Base-by-base conservation (phyloP, 2,797 vertebrate species). In the Orestias chungarensis region DNA sequence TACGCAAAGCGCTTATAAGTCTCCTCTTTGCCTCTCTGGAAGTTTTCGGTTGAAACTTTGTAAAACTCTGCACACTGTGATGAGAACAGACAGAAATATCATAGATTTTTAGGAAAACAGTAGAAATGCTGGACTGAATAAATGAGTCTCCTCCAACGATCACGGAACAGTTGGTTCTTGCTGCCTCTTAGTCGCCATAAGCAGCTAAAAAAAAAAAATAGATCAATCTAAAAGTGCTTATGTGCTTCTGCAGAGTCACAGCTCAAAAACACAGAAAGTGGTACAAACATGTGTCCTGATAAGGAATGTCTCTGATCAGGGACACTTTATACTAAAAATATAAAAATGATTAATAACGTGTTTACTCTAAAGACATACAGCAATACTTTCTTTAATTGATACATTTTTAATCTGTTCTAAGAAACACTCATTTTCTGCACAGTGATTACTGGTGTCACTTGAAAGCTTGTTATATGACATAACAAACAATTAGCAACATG, bases 11-110 rank as follows among this genome's bases (percentile, higher is more conserved):
- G 95, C 7, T 92, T 85, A 61, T 94, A 94, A 43, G 96, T 94
- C 49, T 96, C 96, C 66, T 95, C 94, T n/a, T 95, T 95, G 82
- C 96, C 96, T 87, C 96, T 96, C 82, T 95, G 93, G 91, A 96
- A 97, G 40, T 95, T 95, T 79, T 97, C 96, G 0, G 95, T 92
- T 52, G 95, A 96, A 50, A 95, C 94, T 93, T 94, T 96, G 91
- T 96, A 96, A 91, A 97, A 96, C 71, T 96, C 93, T 23, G 95
- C 86, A 70, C 95, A 96, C 97, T 98, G 88, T 68, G 3, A 17
- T 10, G 17, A 4, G 38, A 72, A 86, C 72, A 74, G n/a, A 44
- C 5, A 59, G n/a, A 75, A 3, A 15, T 78, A 3, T 81, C 0
- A 9, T 6, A 52, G 7, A 29, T 6, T 33, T 61, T 40, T 38